These are phyloP conservation scores for Dioctria linearis DNA, from an alignment of 2,888 invertebrate genomes.

Conservation along the genomic window DNA sequence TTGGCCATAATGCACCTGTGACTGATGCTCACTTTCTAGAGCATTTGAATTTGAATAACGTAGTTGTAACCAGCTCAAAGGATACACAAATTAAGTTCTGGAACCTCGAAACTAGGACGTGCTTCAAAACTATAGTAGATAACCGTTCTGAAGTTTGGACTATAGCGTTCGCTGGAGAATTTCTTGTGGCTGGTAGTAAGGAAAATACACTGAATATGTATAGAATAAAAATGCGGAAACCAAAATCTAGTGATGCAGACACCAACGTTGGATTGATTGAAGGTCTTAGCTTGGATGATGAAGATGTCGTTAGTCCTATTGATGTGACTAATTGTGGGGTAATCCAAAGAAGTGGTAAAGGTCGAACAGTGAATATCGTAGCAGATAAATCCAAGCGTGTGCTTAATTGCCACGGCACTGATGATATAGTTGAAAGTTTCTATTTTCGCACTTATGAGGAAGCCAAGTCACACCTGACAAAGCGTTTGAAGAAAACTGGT, in stretches of 20 bases:
- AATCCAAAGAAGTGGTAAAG: slow-evolving; percentile 83
- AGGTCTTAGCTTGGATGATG: slow-evolving; percentile 67
- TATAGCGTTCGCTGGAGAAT: slow-evolving; percentile 82
- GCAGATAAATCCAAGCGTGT: slow-evolving; percentile 82
- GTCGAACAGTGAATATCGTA: slow-evolving; percentile 83
- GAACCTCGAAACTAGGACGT: slow-evolving; percentile 95
- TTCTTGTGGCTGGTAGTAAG: slow-evolving; percentile 89
- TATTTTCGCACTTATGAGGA: slow-evolving; percentile 84
- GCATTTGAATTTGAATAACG: slow-evolving; percentile 72
- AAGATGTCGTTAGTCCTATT: slow-evolving; percentile 74
- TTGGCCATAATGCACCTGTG: slow-evolving; percentile 92
- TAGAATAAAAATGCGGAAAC: slow-evolving; percentile 73
- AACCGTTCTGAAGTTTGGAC: slow-evolving; percentile 93
- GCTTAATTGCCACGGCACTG: slow-evolving; percentile 87
- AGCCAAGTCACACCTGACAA: slow-evolving; percentile 78
- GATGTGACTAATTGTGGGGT: slow-evolving; percentile 85
- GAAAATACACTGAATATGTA: slow-evolving; percentile 90
- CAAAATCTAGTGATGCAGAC: slow-evolving; percentile 70
- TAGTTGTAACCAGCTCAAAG: slow-evolving; percentile 86
- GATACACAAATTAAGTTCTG: slow-evolving; percentile 97
- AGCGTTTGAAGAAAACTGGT: slow-evolving; percentile 81
- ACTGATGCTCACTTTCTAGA: slow-evolving; percentile 86
- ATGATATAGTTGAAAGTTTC: slow-evolving; percentile 87
- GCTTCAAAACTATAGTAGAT: slow-evolving; percentile 94
- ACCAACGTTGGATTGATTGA: slow-evolving; percentile 66